phyloP scores from a whole-genome alignment of 2,113 vertebrate species.

The Oxyura jamaicensis region DNA sequence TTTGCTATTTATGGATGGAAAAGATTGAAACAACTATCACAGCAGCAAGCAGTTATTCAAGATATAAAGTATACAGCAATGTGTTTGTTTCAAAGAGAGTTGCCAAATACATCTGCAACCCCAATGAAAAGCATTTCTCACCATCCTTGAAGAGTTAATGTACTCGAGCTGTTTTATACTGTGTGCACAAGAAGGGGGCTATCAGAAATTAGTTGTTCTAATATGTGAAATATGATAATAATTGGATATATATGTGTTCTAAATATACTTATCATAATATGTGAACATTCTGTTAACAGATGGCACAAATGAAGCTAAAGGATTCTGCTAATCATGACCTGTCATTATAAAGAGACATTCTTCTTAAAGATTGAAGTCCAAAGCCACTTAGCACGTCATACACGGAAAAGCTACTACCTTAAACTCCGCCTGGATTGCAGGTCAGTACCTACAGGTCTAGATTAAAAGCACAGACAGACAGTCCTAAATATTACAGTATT shows the following conservation, averaged over 20 bases:
- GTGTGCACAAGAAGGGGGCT: not conserved
- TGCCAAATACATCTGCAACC: not conserved
- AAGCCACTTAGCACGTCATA: not conserved
- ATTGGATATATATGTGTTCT: no score
- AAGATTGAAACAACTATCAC: not conserved
- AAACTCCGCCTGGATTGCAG: not conserved
- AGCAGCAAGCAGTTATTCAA: not conserved
- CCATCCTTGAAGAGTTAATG: not conserved
- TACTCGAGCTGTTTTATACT: not conserved
- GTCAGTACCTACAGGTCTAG: not conserved
- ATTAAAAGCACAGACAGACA: not conserved
- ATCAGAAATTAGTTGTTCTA: not conserved
- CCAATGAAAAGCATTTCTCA: not conserved
- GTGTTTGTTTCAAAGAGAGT: not conserved
- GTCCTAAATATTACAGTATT: not conserved
- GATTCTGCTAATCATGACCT: not conserved
- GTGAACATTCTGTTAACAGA: not conserved
- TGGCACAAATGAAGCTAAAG: not conserved
- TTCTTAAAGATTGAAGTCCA: not conserved
- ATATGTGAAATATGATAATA: no score
- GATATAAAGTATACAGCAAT: not conserved
- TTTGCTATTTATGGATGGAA: conserved; percentile 83
- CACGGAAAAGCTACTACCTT: not conserved
- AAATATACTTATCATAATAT: no score
- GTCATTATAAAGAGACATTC: not conserved